Evolutionary conservation across 1,140 invertebrate genomes (phyloP).

Genomic region (Pomacea maculata): DNA sequence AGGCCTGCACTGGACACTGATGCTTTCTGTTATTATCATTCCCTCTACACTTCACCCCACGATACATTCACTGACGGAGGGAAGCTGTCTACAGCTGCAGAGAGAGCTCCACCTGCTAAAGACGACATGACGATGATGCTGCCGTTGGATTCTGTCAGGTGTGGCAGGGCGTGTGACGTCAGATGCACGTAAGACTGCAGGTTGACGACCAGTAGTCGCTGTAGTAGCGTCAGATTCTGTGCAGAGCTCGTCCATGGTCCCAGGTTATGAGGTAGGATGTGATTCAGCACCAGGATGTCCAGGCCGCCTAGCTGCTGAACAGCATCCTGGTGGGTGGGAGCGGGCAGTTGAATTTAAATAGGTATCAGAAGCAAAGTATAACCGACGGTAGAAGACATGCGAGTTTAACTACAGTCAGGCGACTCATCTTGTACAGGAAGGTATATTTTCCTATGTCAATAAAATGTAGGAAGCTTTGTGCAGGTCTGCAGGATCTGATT

Average conservation of each 20-base stretch:
- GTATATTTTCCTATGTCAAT: too few species aligned
- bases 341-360: not conserved
- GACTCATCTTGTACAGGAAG: too few species aligned
- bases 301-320: constrained; percentile 47
- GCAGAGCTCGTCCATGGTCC: constrained; percentile 47
- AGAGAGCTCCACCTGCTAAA: constrained; percentile 43
- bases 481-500: too few species aligned
- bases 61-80: too few species aligned
- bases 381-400: too few species aligned
- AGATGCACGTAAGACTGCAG: constrained; percentile 57
- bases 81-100: too few species aligned
- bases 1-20: too few species aligned
- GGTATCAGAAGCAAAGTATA: too few species aligned
- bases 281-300: constrained; percentile 59
- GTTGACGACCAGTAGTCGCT: constrained; percentile 53
- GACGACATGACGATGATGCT: constrained; percentile 57
- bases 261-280: constrained; percentile 49
- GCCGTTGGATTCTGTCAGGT: constrained; percentile 44
- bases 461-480: too few species aligned
- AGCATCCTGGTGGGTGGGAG: constrained; percentile 39
- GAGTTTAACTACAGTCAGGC: too few species aligned
- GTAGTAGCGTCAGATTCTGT: constrained; percentile 45
- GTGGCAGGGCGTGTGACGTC: constrained; percentile 53
- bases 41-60: too few species aligned
- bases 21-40: too few species aligned